A percentile compares a stretch with the other conserved stretches of the same genome.
These are phyloP conservation scores for Holothuria scabra DNA, from an alignment of 53 echinoderm and acorn worm species.

Conservation along the genomic window DNA sequence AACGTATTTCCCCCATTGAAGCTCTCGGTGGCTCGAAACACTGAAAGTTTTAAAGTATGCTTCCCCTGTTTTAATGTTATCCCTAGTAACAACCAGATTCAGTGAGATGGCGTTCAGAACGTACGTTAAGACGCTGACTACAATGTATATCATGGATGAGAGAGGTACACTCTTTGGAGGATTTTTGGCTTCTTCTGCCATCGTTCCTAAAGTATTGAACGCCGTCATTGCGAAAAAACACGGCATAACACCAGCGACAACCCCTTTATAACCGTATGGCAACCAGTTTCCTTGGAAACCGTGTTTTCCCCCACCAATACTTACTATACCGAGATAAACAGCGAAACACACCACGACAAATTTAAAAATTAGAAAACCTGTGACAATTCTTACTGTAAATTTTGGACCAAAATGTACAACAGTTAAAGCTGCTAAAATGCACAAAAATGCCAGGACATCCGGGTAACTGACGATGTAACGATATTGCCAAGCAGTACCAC, in stretches of 20 bases:
- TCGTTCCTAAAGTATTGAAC: slow-evolving; percentile 18
- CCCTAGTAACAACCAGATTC: background rate
- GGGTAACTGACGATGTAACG: slow-evolving; percentile 18
- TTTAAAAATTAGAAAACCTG: background rate
- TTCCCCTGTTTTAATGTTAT: background rate
- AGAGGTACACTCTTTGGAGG: background rate
- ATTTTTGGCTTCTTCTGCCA: background rate
- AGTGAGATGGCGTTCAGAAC: slow-evolving; percentile 26
- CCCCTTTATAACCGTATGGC: background rate
- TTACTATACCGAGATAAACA: slow-evolving; percentile 20
- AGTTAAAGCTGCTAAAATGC: slow-evolving; percentile 4
- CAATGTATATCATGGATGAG: background rate
- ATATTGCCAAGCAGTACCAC: slow-evolving; percentile 6
- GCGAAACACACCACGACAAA: slow-evolving; percentile 20
- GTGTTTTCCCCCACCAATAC: background rate
- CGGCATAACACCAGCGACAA: slow-evolving; percentile 7
- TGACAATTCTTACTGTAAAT: background rate
- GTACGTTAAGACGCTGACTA: slow-evolving; percentile 1
- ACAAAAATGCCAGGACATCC: background rate
- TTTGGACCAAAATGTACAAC: slow-evolving; percentile 33
- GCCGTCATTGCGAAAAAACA: slow-evolving; percentile 37
- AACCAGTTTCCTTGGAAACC: background rate
- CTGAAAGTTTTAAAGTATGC: slow-evolving; percentile 39
- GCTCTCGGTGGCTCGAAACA: background rate
- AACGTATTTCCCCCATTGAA: slow-evolving; percentile 24